phyloP scores from a whole-genome alignment of 2,113 vertebrate species.

The Saguinus imperator region DNA sequence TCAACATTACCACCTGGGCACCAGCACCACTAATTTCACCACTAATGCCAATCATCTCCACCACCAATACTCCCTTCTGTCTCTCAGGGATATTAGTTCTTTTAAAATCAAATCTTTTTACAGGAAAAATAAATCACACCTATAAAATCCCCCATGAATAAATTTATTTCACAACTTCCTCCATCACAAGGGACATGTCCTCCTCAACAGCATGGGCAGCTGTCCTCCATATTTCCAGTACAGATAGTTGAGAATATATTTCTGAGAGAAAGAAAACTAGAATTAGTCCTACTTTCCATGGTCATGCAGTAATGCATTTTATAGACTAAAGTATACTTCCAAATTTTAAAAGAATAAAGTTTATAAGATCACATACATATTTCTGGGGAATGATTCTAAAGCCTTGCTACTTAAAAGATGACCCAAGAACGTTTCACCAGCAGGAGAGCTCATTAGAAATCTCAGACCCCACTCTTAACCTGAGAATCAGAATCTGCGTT shows the following conservation, averaged over 20 bases:
- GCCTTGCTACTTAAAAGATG: neutral
- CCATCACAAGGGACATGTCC: neutral
- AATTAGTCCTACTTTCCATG: neutral
- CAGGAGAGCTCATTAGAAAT: neutral
- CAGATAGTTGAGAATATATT: neutral
- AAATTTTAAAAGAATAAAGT: slow-evolving; percentile 22
- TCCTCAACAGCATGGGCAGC: neutral
- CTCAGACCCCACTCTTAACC: neutral
- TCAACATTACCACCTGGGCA: neutral
- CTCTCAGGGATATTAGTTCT: neutral
- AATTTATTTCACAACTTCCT: neutral
- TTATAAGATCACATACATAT: neutral
- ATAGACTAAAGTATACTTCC: neutral
- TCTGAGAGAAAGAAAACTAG: neutral
- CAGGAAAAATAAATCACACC: neutral
- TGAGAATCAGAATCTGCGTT: neutral
- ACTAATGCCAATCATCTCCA: neutral
- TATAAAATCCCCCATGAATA: neutral
- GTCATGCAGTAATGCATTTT: neutral
- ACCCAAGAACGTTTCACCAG: neutral
- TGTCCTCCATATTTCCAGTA: neutral
- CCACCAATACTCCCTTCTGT: neutral
- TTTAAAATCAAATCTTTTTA: neutral
- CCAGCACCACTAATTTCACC: no score
- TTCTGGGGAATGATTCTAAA: neutral